Evolutionary conservation across 2,888 invertebrate genomes (phyloP), one percentile per base, ranked within the genome.

Genomic region (Heterodera filipjevi): DNA sequence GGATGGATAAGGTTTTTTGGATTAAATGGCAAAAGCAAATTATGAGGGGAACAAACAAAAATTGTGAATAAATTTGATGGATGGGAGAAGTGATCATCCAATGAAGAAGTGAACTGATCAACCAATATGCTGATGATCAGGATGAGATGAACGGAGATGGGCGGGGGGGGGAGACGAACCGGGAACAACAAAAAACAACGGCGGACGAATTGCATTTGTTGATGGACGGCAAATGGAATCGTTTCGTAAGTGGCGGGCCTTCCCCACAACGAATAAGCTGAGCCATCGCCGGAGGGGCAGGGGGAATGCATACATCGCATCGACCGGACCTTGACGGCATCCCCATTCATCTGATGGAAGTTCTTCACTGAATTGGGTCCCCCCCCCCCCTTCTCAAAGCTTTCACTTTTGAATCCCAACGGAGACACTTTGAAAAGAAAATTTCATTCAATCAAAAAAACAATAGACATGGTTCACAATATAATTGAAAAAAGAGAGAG

Each of bases 251-350:
- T 59, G 59, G 59, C 27, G 27, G 59, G 27, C 59, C 59, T 27
- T 59, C 59, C 53, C 59, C 59, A 59, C 19, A n/a, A n/a, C 59
- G 27, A n/a, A 59, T 59, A n/a, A 59, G 27, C 59, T 59, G 22
- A 59, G 27, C 59, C 59, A 59, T 27, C 59, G 59, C 59, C 59
- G 59, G 59, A 59, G 59, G 59, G 59, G 27, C 16, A 22, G 53
- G 53, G 39, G 39, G 59, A 59, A 59, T n/a, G 59, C 59, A 27
- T 59, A 59, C 59, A 59, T 59, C 59, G 59, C 59, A 59, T 59
- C 59, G 59, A 59, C 59, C 59, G 59, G 59, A 59, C 59, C 27
- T 59, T 59, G 59, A 59, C 59, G 59, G 59, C 59, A 59, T 59
- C n/a, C 27, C 59, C 59, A 59, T 59, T 59, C 59, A 59, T 59